Percentiles rank a stretch among this genome's conserved stretches.
phyloP scores from a whole-genome alignment of 2,797 vertebrate species.

The Spatula clypeata region DNA sequence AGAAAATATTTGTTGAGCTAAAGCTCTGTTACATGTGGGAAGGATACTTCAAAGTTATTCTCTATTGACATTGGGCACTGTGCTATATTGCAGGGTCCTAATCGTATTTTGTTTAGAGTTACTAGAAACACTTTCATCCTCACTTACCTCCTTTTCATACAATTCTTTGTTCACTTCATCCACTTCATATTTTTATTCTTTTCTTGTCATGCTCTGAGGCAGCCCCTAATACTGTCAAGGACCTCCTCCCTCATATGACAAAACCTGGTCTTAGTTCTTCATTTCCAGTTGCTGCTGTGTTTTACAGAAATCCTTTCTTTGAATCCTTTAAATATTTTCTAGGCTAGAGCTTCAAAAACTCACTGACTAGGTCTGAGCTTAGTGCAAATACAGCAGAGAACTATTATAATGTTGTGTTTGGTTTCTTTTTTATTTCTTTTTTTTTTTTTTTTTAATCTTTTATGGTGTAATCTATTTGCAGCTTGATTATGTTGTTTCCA shows the following conservation, averaged over 20 bases:
- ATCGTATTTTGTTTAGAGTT: background rate
- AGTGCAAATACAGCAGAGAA: background rate
- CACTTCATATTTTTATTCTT: background rate
- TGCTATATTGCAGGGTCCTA: background rate
- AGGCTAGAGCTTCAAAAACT: background rate
- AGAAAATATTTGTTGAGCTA: slow-evolving; percentile 29
- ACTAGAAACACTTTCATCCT: background rate
- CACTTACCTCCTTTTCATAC: background rate
- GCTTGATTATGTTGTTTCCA: background rate
- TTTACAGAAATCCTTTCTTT: background rate
- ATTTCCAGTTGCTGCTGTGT: background rate
- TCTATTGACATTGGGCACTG: background rate
- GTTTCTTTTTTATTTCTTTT: background rate
- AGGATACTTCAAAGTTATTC: background rate
- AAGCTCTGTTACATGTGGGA: background rate
- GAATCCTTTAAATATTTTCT: background rate
- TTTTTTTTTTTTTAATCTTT: background rate
- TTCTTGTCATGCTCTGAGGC: background rate
- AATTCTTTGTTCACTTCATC: slow-evolving; percentile 16
- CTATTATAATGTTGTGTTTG: background rate
- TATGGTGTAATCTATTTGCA: background rate
- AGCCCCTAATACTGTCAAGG: background rate
- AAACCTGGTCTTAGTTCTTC: slow-evolving; percentile 21
- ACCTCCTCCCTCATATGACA: background rate
- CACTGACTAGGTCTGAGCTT: background rate